Evolutionary conservation across 2,113 vertebrate genomes (phyloP), one percentile per base, ranked within the genome.

Genomic region (Stictonetta naevosa): DNA sequence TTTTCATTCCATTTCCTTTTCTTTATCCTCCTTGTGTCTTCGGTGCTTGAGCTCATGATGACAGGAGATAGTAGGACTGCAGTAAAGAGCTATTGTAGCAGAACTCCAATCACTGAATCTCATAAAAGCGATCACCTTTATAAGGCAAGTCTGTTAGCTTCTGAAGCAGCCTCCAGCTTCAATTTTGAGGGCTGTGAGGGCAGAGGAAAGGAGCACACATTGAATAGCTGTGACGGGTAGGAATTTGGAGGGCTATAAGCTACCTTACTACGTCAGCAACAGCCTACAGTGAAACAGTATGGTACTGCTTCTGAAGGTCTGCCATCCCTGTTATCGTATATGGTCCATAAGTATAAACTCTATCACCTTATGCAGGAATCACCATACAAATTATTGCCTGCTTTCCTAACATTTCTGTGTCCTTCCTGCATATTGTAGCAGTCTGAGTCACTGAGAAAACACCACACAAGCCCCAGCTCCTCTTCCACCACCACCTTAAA

Each of bases 1-100:
- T 83, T 83, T 15, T 26, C 71, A 59, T 92, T 88, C 68, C 29
- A 17, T 88, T 95, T 85, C 91, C 91, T 68, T 68, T 82, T 63
- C 93, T 95, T 89, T 84, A 86, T 87, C 67, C 64, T 83, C 53
- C 60, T 33, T 77, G 77, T 64, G 69, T 74, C 67, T 64, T 73
- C 0, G 0, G 46, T 88, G 84, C 44, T 76, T 42, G 63, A 92
- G 88, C 60, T 85, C 56, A 4, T 1, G 76, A 68, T 55, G 89
- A 56, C 84, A 91, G 76, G 25, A 88, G 86, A 91, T 58, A n/a
- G 16, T 21, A 78, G 26, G 55, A 33, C 74, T 34, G 78, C 63
- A 72, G 71, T 19, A 55, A 90, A 92, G 83, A 87, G 82, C 86
- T 77, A 8, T 73, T 91, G 79, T 72, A 81, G 86, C 78, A 86